Evolutionary conservation across 2,888 invertebrate genomes (phyloP).

Genomic region (Barypeithes pellucidus): DNA sequence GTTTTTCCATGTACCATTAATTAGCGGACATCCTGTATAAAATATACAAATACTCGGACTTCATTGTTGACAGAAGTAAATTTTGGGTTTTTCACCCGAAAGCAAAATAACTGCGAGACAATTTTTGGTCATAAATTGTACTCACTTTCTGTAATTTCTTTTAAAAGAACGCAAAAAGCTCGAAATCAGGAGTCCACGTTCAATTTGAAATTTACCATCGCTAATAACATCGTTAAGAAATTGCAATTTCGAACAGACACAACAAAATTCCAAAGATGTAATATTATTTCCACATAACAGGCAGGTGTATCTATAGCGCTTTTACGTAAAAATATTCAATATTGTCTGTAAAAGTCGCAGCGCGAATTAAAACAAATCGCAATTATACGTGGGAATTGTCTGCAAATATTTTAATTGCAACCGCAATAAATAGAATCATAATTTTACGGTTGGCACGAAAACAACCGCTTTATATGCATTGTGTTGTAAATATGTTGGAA

Average conservation of each 20-base stretch:
- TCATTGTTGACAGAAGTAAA: no score
- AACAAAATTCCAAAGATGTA: conserved; percentile 23
- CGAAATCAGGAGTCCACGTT: no score
- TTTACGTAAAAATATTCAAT: conserved; percentile 34
- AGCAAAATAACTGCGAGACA: no score
- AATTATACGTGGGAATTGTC: conserved; percentile 53
- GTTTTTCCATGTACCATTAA: no score
- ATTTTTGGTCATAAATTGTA: no score
- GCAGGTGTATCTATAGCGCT: background rate
- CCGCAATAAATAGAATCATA: conserved; percentile 44
- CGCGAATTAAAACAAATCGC: conserved; percentile 43
- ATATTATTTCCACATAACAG: background rate
- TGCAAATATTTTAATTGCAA: conserved; percentile 52
- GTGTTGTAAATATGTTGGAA: conserved; percentile 24
- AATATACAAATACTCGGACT: no score
- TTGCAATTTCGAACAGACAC: conserved; percentile 4
- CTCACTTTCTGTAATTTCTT: no score
- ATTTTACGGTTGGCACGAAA: conserved; percentile 44
- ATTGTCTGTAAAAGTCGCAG: conserved; percentile 35
- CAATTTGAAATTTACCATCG: no score
- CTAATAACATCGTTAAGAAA: no score
- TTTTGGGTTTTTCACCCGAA: no score
- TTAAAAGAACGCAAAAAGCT: no score
- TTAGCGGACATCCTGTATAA: no score
- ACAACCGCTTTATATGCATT: conserved; percentile 35